A percentile compares a stretch with the other conserved stretches of the same genome.
phyloP scores from a whole-genome alignment of 1,140 invertebrate species.

The Diachasma alloeum region DNA sequence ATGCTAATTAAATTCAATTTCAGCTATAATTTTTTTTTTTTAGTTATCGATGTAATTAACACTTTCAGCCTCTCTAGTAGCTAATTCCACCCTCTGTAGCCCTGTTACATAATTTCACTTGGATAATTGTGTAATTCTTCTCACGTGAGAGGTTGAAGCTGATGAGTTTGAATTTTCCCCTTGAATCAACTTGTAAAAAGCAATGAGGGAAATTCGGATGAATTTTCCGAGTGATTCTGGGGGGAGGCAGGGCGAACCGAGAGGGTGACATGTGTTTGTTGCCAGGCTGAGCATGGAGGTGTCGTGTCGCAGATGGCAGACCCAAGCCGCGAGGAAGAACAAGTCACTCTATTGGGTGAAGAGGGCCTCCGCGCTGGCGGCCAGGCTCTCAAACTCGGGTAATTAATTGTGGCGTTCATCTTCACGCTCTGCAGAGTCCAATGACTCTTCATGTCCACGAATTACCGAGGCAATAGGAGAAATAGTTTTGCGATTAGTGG shows the following conservation, averaged over 20 bases:
- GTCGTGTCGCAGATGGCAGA: constrained; percentile 86
- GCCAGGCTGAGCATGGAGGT: constrained; percentile 72
- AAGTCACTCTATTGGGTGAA: constrained; percentile 92
- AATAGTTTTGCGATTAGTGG: too few relatives aligned
- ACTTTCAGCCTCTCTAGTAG: background rate
- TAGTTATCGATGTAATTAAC: background rate
- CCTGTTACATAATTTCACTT: background rate
- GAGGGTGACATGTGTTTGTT: constrained; percentile 68
- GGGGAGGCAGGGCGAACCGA: constrained; percentile 59
- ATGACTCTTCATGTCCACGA: background rate
- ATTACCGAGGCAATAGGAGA: too few relatives aligned
- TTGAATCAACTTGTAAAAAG: background rate
- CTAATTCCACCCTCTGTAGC: background rate
- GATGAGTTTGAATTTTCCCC: constrained; percentile 10
- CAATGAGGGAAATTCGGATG: background rate
- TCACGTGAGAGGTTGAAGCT: background rate
- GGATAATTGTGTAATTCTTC: too few relatives aligned
- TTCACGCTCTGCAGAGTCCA: constrained; percentile 45
- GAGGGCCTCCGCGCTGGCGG: constrained; percentile 91
- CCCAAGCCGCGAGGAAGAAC: constrained; percentile 91
- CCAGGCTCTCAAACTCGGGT: constrained; percentile 94
- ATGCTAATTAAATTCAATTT: too few relatives aligned
- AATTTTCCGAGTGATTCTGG: constrained; percentile 20
- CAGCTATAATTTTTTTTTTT: too few relatives aligned
- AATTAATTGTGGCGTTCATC: constrained; percentile 67